phyloP scores from a whole-genome alignment of 2,113 vertebrate species.

The Jaculus jaculus region DNA sequence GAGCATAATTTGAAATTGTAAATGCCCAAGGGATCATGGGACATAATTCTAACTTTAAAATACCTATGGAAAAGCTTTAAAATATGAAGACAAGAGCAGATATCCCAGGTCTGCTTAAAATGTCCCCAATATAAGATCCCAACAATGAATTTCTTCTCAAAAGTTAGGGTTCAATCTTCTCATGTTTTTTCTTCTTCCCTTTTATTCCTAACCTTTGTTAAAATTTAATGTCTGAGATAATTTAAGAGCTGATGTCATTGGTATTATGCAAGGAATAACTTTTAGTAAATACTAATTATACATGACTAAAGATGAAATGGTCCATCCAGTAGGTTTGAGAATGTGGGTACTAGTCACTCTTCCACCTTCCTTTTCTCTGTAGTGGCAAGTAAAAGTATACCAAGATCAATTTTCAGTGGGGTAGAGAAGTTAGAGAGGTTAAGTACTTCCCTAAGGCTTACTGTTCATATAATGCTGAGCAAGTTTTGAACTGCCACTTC shows the following conservation, averaged over 20 bases:
- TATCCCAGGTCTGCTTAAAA: not conserved
- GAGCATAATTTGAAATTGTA: not conserved
- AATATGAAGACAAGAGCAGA: not conserved
- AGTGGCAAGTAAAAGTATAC: not conserved
- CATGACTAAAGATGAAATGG: constrained; percentile 14
- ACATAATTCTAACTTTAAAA: not conserved
- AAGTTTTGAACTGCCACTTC: not conserved
- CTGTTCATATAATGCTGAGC: not conserved
- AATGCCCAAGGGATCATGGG: not conserved
- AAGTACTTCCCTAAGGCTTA: not conserved
- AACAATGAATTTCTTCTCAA: not conserved
- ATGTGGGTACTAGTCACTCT: not conserved
- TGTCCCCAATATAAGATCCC: not conserved
- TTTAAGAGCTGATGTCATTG: not conserved
- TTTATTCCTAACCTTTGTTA: not conserved
- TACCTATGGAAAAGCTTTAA: not conserved
- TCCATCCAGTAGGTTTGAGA: not conserved
- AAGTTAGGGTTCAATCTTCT: not conserved
- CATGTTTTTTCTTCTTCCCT: not conserved
- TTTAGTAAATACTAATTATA: not conserved
- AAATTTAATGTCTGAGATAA: not conserved
- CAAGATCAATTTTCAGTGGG: not conserved
- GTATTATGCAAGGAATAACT: not conserved
- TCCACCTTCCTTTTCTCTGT: not conserved
- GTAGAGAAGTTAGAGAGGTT: not conserved